Conservation (phyloP, 2,888 invertebrate species). For the Drosophila formosana region DNA sequence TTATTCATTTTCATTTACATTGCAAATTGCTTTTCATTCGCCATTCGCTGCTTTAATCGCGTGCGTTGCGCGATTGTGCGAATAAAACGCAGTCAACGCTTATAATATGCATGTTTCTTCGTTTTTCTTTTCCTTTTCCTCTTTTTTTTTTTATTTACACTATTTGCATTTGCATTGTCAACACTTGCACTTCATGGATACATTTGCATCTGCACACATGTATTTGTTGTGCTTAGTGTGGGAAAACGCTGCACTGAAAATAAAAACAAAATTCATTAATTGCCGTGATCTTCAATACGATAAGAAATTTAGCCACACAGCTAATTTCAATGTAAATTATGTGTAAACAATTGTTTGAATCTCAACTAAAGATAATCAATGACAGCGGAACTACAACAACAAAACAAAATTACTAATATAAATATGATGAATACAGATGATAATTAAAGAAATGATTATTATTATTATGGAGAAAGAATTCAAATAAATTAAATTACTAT, state of each 20-base stretch:
- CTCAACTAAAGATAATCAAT: background rate
- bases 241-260: background rate
- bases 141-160: conserved; percentile 4
- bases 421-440: no score
- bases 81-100: conserved; percentile 51
- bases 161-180: conserved; percentile 45
- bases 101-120: conserved; percentile 51
- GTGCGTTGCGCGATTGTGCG: conserved; percentile 64
- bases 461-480: no score
- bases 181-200: conserved; percentile 33
- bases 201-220: conserved; percentile 2
- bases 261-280: conserved; percentile 2
- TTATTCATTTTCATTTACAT: conserved; percentile 67
- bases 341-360: background rate
- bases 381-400: background rate
- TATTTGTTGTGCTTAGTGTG: background rate
- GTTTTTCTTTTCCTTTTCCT: background rate
- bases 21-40: conserved; percentile 73
- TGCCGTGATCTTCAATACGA: background rate
- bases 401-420: background rate
- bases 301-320: background rate
- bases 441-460: no score
- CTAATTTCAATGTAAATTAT: background rate
- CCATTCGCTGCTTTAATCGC: conserved; percentile 63
- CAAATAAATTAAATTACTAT: no score